Conservation (phyloP, 2,113 vertebrate species). For the Sinosuthora webbiana region DNA sequence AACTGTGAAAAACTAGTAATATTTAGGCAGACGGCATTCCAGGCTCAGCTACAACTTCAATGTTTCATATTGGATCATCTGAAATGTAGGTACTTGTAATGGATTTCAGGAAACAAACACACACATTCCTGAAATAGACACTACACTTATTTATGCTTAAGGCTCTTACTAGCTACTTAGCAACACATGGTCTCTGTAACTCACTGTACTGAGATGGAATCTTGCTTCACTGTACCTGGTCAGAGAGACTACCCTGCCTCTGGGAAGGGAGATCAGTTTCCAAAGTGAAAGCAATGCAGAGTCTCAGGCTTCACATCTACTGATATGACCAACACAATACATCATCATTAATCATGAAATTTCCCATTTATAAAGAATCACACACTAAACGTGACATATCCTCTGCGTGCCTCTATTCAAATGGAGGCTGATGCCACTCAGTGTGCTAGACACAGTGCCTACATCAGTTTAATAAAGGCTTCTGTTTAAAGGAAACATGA, state of each 20-base stretch:
- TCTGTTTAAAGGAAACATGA: not conserved
- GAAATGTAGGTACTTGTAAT: conserved; percentile 46
- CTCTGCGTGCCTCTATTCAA: not conserved
- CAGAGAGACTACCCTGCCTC: not conserved
- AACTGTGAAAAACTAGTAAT: conserved; percentile 19
- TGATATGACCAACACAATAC: not conserved
- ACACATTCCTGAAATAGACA: not conserved
- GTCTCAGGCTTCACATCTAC: not conserved
- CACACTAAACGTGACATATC: not conserved
- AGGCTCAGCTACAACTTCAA: conserved; percentile 24
- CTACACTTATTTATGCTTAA: not conserved
- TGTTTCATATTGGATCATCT: conserved; percentile 30
- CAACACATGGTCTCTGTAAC: not conserved
- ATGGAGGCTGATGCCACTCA: not conserved
- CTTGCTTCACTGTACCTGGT: not conserved
- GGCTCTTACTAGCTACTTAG: not conserved
- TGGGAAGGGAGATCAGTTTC: not conserved
- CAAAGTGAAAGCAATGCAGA: not conserved
- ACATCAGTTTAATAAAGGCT: not conserved
- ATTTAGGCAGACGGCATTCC: conserved; percentile 48
- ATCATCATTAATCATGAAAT: not conserved
- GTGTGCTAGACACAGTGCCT: not conserved
- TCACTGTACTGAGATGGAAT: not conserved
- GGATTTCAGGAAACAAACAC: conserved; percentile 22
- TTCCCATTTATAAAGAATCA: not conserved